Percentiles rank a stretch among this genome's conserved stretches.
These are phyloP conservation scores for Pseudocheirus occidentalis DNA, from an alignment of 2,797 vertebrate species.

Conservation along the genomic window DNA sequence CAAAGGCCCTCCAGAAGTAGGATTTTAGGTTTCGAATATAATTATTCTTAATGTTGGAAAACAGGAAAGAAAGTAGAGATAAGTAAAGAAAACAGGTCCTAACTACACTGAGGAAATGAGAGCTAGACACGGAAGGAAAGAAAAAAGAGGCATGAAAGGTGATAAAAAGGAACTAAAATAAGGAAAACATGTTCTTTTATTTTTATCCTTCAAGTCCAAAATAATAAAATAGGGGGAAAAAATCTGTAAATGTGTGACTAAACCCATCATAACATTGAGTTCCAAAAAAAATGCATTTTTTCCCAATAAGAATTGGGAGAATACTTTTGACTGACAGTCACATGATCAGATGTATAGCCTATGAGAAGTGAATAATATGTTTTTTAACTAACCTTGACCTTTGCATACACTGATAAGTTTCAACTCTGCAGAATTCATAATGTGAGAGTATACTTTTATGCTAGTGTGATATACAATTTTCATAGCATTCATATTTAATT, in stretches of 20 bases:
- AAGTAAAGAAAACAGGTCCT: constrained; percentile 74
- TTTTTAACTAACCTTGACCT: constrained; percentile 66
- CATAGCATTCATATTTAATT: constrained; percentile 70
- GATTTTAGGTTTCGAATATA: constrained; percentile 43
- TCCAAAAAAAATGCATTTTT: constrained; percentile 56
- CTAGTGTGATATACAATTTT: constrained; percentile 60
- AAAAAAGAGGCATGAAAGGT: constrained; percentile 69
- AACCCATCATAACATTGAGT: constrained; percentile 62
- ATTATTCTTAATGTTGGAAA: constrained; percentile 37
- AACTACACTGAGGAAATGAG: constrained; percentile 66
- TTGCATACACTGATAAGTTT: constrained; percentile 64
- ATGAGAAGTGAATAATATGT: constrained; percentile 75
- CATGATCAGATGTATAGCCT: constrained; percentile 62
- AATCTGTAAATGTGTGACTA: constrained; percentile 67
- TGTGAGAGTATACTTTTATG: constrained; percentile 59
- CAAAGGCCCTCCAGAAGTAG: constrained; percentile 27
- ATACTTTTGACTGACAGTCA: constrained; percentile 75
- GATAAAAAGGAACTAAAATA: constrained; percentile 64
- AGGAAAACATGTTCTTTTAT: constrained; percentile 76
- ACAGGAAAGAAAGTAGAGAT: constrained; percentile 59
- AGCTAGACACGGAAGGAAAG: constrained; percentile 70
- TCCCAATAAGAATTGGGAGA: constrained; percentile 21
- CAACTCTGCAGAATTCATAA: constrained; percentile 58
- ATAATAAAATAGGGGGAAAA: constrained; percentile 67
- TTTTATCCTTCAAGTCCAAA: constrained; percentile 71